Conservation (phyloP, 2,113 vertebrate genomes). For the Castor canadensis region DNA sequence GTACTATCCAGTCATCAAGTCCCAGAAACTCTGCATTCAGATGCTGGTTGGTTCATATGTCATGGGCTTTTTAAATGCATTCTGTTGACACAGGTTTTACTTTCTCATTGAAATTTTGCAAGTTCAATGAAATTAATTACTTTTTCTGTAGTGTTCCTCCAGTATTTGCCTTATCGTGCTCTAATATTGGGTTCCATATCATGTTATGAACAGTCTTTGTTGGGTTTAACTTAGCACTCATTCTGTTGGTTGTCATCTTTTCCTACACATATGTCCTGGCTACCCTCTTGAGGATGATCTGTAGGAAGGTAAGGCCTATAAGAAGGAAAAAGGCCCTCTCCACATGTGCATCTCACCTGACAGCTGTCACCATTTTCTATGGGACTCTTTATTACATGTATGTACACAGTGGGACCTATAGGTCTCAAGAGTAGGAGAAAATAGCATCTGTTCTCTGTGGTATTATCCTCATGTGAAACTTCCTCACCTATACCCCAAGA, state of each 20-base stretch:
- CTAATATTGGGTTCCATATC: slow-evolving; percentile 20
- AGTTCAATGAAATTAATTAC: too few species aligned
- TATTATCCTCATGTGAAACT: slow-evolving; percentile 49
- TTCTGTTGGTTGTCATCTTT: not conserved
- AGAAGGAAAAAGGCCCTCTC: too few species aligned
- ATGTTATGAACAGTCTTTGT: not conserved
- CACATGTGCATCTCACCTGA: slow-evolving; percentile 66
- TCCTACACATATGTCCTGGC: slow-evolving; percentile 49
- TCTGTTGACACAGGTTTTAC: too few species aligned
- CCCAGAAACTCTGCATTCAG: not conserved
- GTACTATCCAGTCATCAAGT: slow-evolving; percentile 36
- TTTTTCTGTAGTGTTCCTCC: slow-evolving; percentile 17
- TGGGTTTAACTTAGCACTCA: not conserved
- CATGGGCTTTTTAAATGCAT: too few species aligned
- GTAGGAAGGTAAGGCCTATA: slow-evolving; percentile 6
- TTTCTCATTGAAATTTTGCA: too few species aligned
- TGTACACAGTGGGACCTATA: not conserved
- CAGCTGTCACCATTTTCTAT: slow-evolving; percentile 36
- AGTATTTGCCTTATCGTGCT: slow-evolving; percentile 53
- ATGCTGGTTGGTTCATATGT: too few species aligned
- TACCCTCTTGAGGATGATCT: slow-evolving; percentile 21
- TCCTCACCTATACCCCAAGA: slow-evolving; percentile 61
- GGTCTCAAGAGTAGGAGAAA: slow-evolving; percentile 25
- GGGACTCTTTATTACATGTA: slow-evolving; percentile 53
- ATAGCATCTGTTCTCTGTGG: slow-evolving; percentile 58